Conservation (phyloP, 2,113 vertebrate genomes). For the Dasypus novemcinctus region DNA sequence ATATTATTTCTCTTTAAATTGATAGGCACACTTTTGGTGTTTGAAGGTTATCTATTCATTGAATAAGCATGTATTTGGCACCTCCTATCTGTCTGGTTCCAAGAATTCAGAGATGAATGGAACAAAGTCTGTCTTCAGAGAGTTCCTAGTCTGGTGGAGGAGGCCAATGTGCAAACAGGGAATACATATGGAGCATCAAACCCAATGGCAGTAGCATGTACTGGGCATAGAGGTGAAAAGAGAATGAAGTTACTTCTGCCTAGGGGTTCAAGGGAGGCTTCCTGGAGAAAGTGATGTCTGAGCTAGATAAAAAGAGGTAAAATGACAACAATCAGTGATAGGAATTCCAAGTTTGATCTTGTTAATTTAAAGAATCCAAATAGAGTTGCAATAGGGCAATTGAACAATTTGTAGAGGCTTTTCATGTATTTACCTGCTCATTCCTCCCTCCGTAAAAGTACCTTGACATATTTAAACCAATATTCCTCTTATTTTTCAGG, state of each 20-base stretch:
- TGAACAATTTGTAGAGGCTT: neutral
- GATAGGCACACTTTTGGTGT: neutral
- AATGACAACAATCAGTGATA: neutral
- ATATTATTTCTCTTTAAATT: neutral
- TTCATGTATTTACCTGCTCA: neutral
- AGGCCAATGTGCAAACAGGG: neutral
- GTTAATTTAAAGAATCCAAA: neutral
- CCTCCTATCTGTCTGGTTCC: neutral
- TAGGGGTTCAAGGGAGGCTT: neutral
- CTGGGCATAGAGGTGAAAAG: neutral
- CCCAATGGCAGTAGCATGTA: too few species aligned
- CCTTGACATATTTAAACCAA: neutral
- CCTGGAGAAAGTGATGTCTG: neutral
- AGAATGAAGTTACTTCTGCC: neutral
- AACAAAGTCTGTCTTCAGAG: neutral
- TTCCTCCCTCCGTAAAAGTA: neutral
- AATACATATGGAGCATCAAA: neutral
- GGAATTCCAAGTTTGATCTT: neutral
- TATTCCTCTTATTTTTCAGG: neutral
- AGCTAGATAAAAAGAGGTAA: neutral
- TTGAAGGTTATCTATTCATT: neutral
- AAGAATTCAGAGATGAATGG: neutral
- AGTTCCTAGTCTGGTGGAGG: neutral
- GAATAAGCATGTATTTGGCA: neutral
- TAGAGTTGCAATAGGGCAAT: neutral